Base-by-base conservation (phyloP, 2,113 vertebrate species). In the Passer domesticus region DNA sequence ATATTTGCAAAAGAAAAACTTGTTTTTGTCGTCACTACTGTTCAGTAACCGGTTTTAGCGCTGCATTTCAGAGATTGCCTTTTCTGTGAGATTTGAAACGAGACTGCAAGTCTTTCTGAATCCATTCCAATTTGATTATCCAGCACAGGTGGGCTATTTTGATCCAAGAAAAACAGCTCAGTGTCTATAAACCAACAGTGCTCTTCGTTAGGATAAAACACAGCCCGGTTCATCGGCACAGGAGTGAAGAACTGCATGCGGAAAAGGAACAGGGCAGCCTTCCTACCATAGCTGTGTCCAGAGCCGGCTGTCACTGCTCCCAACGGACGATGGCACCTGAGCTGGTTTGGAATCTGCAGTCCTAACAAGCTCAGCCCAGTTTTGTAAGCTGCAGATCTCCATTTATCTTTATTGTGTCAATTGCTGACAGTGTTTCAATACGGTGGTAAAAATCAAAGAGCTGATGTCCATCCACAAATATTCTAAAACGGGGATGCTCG, bases 371-470 rank as follows among this genome's bases (percentile, higher is more conserved):
- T 98, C 98, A 99, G 96, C 99, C 99, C 37, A 99, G 99, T 97
- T 99, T 99, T 83, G 99, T 99, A 97, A 99, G 99, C 94, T 99
- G 99, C 95, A 99, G 98, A 90, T 99, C 99, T 95, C 99, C 99
- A 3, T 98, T 98, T 98, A 99, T 99, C 97, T 98, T 99, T 97
- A 99, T 99, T 33, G 99, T 99, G 97, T 99, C 98, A 93, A 99
- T 99, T 35, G 99, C 98, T 55, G 98, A 93, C 96, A 99, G 98
- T 28, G 98, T 98, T 98, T 99, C 98, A 82, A 99, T 98, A 97
- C 99, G 99, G 96, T 99, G 99, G 97, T 99, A 99, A 99, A 99
- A 99, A 98, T 99, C 99, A 98, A 99, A 99, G 91, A 99, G 99
- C 97, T 99, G 99, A 95, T 99, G 99, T 98, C 99, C 99, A 53